Conservation (phyloP, 2,797 vertebrate genomes). For the Sebastiscus tertius region DNA sequence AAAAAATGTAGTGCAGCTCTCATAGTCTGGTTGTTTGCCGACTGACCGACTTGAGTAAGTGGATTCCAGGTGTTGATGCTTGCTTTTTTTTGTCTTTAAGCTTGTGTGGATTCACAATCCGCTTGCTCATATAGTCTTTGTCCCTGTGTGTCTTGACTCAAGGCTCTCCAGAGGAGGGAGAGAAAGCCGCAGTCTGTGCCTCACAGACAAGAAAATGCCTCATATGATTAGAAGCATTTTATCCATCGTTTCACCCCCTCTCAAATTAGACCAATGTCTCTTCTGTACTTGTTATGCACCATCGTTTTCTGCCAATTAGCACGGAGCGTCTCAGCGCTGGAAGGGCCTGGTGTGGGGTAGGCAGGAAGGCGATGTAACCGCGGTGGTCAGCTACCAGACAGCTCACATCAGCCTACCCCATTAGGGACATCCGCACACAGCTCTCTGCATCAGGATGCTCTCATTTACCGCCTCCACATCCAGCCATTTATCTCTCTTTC, state of each 20-base stretch:
- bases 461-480: constrained; percentile 79
- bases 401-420: constrained; percentile 72
- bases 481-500: constrained; percentile 78
- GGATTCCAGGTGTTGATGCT: constrained; percentile 31
- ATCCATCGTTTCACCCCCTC: constrained; percentile 67
- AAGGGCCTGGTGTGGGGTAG: constrained; percentile 62
- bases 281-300: constrained; percentile 71
- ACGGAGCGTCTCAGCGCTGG: constrained; percentile 45
- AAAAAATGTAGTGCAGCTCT: constrained; percentile 18
- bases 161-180: constrained; percentile 19
- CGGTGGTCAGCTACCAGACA: constrained; percentile 74
- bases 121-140: constrained; percentile 8
- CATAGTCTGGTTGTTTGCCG: constrained; percentile 8
- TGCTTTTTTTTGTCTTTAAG: constrained; percentile 18
- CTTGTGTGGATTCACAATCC: constrained; percentile 8
- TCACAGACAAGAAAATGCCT: constrained; percentile 57
- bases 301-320: constrained; percentile 78
- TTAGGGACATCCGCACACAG: constrained; percentile 76
- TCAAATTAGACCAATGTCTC: constrained; percentile 70
- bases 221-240: constrained; percentile 70
- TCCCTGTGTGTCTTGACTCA: constrained; percentile 32
- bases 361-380: constrained; percentile 44
- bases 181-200: constrained; percentile 26
- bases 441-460: constrained; percentile 77
- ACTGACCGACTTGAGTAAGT: constrained; percentile 26